These are phyloP conservation scores for Colossoma macropomum DNA, from an alignment of 2,113 vertebrate genomes.

Conservation along the genomic window DNA sequence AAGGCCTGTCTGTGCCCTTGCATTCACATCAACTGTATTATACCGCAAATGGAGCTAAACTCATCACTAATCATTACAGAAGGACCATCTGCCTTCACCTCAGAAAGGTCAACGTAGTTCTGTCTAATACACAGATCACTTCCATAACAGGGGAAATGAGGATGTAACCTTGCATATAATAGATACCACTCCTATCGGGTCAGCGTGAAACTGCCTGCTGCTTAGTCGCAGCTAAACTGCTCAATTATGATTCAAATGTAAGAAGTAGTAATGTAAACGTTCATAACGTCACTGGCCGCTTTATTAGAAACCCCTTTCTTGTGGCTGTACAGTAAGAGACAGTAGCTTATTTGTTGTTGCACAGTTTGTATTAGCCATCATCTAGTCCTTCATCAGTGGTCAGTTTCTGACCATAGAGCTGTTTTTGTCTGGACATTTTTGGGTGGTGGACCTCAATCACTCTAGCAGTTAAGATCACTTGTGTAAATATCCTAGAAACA, in stretches of 20 bases:
- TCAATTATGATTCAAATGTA: not conserved
- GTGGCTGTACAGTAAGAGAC: no score
- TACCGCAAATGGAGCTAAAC: not conserved
- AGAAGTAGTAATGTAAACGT: not conserved
- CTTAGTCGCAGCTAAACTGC: not conserved
- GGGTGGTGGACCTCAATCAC: no score
- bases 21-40: not conserved
- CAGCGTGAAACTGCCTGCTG: not conserved
- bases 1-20: not conserved
- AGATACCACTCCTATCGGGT: no score
- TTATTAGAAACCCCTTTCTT: not conserved
- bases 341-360: no score
- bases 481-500: no score
- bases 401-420: not conserved
- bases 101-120: not conserved
- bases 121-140: not conserved
- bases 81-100: not conserved
- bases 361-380: no score
- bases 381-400: no score
- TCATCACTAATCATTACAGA: slow-evolving; percentile 5
- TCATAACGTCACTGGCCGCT: not conserved
- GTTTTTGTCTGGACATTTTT: no score
- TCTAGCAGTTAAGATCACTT: no score
- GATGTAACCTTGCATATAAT: no score
- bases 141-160: not conserved